Percentiles rank a stretch among this genome's conserved stretches.
These are phyloP conservation scores for Drosophila quinaria DNA, from an alignment of 2,888 invertebrate genomes.

Conservation along the genomic window DNA sequence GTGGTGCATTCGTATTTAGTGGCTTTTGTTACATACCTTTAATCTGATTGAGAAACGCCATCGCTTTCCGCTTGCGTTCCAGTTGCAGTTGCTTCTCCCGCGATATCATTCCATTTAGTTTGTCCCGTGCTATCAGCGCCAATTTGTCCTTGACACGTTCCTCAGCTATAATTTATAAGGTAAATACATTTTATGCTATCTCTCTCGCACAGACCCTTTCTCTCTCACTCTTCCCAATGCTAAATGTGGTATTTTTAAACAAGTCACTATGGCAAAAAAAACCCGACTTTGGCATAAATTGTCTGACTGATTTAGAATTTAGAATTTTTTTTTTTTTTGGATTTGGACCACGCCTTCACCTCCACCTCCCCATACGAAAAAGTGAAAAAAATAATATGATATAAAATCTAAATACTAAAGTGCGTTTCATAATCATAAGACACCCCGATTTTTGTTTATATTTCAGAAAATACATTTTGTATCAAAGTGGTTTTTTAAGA, in stretches of 20 bases:
- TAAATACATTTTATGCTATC: background rate
- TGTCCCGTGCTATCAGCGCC: constrained; percentile 87
- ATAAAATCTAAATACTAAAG: too few relatives aligned
- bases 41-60: constrained; percentile 90
- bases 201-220: background rate
- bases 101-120: constrained; percentile 87
- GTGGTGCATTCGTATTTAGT: background rate
- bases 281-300: too few relatives aligned
- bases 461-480: too few relatives aligned
- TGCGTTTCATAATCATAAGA: background rate
- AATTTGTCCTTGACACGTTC: constrained; percentile 88
- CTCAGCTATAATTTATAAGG: constrained; percentile 84
- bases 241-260: background rate
- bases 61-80: constrained; percentile 92
- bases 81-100: constrained; percentile 88
- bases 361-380: too few relatives aligned
- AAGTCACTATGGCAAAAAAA: too few relatives aligned
- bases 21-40: constrained; percentile 75
- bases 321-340: too few relatives aligned
- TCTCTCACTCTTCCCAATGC: background rate
- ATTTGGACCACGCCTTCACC: too few relatives aligned
- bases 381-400: too few relatives aligned
- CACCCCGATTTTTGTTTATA: too few relatives aligned
- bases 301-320: too few relatives aligned
- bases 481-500: too few relatives aligned